phyloP scores from a whole-genome alignment of 1,140 invertebrate genomes.

The Ctenoplectra terminalis region DNA sequence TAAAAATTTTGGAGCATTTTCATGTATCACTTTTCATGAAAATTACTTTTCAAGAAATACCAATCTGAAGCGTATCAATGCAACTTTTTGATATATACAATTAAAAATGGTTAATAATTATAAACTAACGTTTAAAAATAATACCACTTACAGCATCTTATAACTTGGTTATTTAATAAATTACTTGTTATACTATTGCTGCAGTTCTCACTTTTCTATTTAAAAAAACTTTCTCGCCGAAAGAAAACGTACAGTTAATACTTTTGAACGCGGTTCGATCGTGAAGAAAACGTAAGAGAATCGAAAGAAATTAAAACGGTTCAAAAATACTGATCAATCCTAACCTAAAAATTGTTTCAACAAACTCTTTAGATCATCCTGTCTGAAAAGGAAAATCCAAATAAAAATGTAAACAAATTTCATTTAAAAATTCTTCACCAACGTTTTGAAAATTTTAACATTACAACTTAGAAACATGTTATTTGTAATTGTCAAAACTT shows the following conservation, averaged over 20 bases:
- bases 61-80: neutral
- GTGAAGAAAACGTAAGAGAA: neutral
- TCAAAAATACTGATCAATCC: neutral
- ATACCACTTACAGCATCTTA: neutral
- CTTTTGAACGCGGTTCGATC: neutral
- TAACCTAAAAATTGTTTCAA: constrained; percentile 1
- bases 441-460: neutral
- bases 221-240: neutral
- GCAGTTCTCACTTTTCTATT: neutral
- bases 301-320: neutral
- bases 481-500: constrained; percentile 9
- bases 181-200: neutral
- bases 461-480: neutral
- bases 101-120: neutral
- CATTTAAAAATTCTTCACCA: neutral
- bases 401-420: constrained; percentile 3
- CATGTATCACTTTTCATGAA: neutral
- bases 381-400: neutral
- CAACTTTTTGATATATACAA: no score
- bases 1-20: neutral
- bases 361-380: neutral
- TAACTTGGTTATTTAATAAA: neutral
- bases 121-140: neutral
- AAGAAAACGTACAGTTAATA: neutral
- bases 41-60: neutral